phyloP scores from a whole-genome alignment of 2,888 invertebrate genomes.

The Dynastes tityus region DNA sequence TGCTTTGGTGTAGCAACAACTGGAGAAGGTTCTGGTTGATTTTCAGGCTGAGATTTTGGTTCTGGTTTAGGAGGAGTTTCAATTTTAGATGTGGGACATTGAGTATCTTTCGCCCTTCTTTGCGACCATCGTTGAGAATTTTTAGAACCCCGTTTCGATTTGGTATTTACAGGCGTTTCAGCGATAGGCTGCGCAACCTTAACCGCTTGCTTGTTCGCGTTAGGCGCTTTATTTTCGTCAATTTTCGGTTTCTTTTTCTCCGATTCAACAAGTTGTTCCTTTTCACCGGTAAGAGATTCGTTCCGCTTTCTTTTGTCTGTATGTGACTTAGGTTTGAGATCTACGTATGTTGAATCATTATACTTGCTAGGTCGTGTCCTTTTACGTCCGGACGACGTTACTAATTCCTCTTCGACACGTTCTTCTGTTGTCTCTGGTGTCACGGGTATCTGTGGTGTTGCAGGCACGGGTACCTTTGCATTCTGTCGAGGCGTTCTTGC shows the following conservation, averaged over 20 bases:
- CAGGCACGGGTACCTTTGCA: conserved; percentile 53
- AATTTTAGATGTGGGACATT: neutral
- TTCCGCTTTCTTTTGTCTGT: conserved; percentile 64
- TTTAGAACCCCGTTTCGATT: conserved; percentile 43
- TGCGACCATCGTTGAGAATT: conserved; percentile 65
- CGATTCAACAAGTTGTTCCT: conserved; percentile 63
- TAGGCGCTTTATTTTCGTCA: conserved; percentile 40
- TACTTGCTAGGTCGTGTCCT: conserved; percentile 78
- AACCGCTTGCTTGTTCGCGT: conserved; percentile 43
- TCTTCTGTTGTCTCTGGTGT: conserved; percentile 55
- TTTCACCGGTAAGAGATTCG: conserved; percentile 59
- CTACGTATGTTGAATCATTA: conserved; percentile 76
- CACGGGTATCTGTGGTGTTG: conserved; percentile 51
- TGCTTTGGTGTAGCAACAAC: neutral
- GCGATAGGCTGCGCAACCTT: conserved; percentile 49
- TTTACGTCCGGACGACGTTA: conserved; percentile 78
- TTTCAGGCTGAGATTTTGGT: neutral
- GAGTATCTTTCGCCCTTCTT: conserved; percentile 62
- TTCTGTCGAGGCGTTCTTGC: conserved; percentile 55
- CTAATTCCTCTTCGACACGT: conserved; percentile 65
- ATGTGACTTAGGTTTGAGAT: conserved; percentile 62
- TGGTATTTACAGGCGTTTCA: conserved; percentile 35
- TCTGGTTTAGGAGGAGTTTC: conserved; percentile 10
- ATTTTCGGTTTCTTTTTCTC: conserved; percentile 61
- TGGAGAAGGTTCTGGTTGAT: neutral